Evolutionary conservation across 2,888 invertebrate genomes (phyloP).

Genomic region (Hypolimnas misippus): DNA sequence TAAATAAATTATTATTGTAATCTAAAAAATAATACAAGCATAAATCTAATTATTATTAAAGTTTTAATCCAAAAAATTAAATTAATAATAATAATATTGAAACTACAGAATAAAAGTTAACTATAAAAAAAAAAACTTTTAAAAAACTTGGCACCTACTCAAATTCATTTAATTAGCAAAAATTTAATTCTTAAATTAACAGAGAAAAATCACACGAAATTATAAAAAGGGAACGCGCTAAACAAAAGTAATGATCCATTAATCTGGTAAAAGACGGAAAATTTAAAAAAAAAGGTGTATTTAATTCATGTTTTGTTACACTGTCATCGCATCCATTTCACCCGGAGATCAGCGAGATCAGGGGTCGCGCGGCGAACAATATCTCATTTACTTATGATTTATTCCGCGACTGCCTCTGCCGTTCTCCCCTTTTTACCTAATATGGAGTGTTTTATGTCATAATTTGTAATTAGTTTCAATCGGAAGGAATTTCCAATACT

Average conservation of each 20-base stretch:
- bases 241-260: constrained; percentile 44
- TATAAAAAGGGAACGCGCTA: constrained; percentile 38
- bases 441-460: constrained; percentile 54
- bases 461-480: constrained; percentile 44
- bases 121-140: no score
- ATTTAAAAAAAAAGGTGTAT: constrained; percentile 47
- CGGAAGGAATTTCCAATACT: constrained; percentile 2
- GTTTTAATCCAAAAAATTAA: no score
- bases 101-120: no score
- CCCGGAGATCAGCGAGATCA: constrained; percentile 55
- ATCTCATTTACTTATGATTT: constrained; percentile 77
- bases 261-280: constrained; percentile 42
- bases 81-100: no score
- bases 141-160: no score
- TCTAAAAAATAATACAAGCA: background rate
- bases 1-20: background rate
- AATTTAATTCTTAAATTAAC: constrained; percentile 22
- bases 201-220: constrained; percentile 32
- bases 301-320: constrained; percentile 63
- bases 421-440: constrained; percentile 59
- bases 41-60: no score
- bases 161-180: constrained; percentile 9
- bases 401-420: constrained; percentile 67
- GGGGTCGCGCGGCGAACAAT: constrained; percentile 61
- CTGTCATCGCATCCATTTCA: constrained; percentile 70